These are phyloP conservation scores for Axis porcinus DNA, from an alignment of 2,113 vertebrate species.

Conservation along the genomic window DNA sequence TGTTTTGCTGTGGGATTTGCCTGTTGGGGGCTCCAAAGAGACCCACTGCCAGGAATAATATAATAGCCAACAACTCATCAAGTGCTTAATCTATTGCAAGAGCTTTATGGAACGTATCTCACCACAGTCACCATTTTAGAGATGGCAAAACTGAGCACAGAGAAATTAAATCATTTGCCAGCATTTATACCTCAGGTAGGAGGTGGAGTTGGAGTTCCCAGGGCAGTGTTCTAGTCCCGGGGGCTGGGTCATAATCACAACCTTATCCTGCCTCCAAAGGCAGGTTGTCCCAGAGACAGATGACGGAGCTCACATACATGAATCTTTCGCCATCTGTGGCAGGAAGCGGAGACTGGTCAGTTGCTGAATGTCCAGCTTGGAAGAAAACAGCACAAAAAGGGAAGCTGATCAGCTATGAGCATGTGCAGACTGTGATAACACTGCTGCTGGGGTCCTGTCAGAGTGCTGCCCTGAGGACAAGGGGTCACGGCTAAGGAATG, in stretches of 20 bases:
- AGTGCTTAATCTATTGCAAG: background rate
- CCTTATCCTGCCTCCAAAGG: background rate
- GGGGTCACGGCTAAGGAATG: background rate
- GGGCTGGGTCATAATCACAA: background rate
- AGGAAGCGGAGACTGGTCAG: background rate
- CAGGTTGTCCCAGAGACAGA: background rate
- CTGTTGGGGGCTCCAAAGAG: background rate
- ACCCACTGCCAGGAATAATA: background rate
- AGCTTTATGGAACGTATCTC: background rate
- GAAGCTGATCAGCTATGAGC: accelerated
- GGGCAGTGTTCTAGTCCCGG: background rate
- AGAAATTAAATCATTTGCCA: background rate
- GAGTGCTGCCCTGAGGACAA: background rate
- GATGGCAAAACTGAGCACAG: background rate
- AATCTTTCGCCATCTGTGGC: too few species aligned
- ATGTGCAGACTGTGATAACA: accelerated
- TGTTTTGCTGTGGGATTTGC: background rate
- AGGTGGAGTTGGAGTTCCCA: background rate
- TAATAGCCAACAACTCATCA: background rate
- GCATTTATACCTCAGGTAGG: background rate
- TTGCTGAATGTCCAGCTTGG: background rate
- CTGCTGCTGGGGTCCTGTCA: accelerated
- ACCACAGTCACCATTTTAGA: background rate
- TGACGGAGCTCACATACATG: accelerated
- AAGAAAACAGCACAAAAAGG: background rate